Base-by-base conservation (phyloP, 1,140 invertebrate genomes). In the Pogonomyrmex californicus region DNA sequence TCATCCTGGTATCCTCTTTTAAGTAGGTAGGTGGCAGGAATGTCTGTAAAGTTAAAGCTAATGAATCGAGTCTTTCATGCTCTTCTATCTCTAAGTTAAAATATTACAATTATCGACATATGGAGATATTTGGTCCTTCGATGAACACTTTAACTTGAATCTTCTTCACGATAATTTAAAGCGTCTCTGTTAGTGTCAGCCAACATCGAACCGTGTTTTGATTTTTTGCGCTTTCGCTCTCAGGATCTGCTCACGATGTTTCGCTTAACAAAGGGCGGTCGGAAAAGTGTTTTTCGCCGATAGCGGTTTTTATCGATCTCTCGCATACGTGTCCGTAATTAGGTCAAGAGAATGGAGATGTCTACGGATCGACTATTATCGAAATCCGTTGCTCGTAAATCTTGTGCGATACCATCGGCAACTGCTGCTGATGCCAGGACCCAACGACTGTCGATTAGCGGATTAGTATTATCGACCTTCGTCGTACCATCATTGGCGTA, bases 371-470 rank as follows among this genome's bases (percentile, higher is more conserved):
- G 79, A 58, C 79, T 41, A 83, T 83, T 75, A 83, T 83, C 41
- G 68, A 75, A 75, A 83, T 83, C 79, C 79, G 54, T 60, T 73
- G 79, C 54, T 83, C 79, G 79, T 75, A 83, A 83, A 83, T 73
- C 75, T 49, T 12, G 44, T 12, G 54, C 44, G 79, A 83, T 83
- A 83, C 41, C 54, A 83, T 83, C 79, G 54, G 23, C 66, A 73
- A 68, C 30, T 73, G 47, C 63, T 33, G 41, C 47, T 47, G 5
- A 81, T 68, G 79, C 68, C 54, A 17, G 41, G 65, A 30, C 41
- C 41, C 33, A 38, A 38, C 23, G 79, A 47, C 41, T 83, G 79
- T 73, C 68, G 79, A 83, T 83, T 66, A 73, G 47, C 77, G 77
- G 63, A 58, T 82, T 73, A 73, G 77, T 66, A 73, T 73, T 73